Evolutionary conservation across 2,888 invertebrate species (phyloP).

Genomic region (Acrocera orbiculus): DNA sequence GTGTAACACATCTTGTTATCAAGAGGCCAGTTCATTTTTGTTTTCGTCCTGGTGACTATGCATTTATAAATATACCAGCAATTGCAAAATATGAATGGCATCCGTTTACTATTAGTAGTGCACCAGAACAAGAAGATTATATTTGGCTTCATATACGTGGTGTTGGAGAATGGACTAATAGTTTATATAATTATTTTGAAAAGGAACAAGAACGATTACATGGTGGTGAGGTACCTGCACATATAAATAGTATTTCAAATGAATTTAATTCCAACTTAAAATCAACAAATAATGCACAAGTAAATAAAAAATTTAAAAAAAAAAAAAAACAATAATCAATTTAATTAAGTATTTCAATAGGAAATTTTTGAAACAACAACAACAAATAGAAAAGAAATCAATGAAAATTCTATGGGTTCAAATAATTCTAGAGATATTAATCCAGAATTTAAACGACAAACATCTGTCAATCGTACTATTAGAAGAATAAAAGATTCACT

Average conservation of each 20-base stretch:
- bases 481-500: slow-evolving; percentile 31
- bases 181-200: slow-evolving; percentile 71
- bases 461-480: slow-evolving; percentile 17
- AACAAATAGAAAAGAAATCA: too few species aligned
- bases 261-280: too few species aligned
- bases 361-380: too few species aligned
- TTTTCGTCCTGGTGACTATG: slow-evolving; percentile 85
- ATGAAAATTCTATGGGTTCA: too few species aligned
- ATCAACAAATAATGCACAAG: slow-evolving; percentile 19
- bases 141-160: slow-evolving; percentile 88
- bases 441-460: slow-evolving; percentile 11
- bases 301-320: slow-evolving; percentile 15
- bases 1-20: slow-evolving; percentile 80
- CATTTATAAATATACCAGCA: slow-evolving; percentile 80
- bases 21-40: slow-evolving; percentile 70
- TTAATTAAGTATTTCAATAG: slow-evolving; percentile 2
- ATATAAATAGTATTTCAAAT: slow-evolving; percentile 24
- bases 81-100: slow-evolving; percentile 94
- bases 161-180: slow-evolving; percentile 88
- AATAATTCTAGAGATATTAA: too few species aligned
- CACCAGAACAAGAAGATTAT: slow-evolving; percentile 83
- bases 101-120: slow-evolving; percentile 91
- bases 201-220: slow-evolving; percentile 59
- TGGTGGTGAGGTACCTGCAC: slow-evolving; percentile 39
- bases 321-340: too few species aligned